These are phyloP conservation scores for Tipula vernalis DNA, from an alignment of 2,888 invertebrate species.

Conservation along the genomic window DNA sequence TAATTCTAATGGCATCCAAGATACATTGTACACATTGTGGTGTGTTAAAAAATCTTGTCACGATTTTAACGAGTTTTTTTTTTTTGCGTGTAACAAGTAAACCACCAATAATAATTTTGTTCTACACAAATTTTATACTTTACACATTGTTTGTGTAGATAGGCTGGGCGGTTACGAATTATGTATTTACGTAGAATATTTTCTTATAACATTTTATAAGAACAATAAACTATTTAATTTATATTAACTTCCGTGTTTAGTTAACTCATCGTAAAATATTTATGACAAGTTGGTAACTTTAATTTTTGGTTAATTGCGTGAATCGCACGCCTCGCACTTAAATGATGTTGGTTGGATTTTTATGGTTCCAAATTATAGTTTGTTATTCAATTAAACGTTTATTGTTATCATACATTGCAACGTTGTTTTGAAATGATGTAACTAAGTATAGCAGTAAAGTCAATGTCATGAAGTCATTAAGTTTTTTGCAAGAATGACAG, in stretches of 20 bases:
- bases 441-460: no score
- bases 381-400: no score
- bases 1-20: neutral
- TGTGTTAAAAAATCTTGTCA: neutral
- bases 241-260: neutral
- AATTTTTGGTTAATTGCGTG: neutral
- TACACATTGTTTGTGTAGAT: neutral
- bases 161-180: neutral
- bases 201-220: neutral
- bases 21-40: neutral
- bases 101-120: neutral
- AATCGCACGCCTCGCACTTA: neutral
- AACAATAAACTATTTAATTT: neutral
- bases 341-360: neutral
- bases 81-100: neutral
- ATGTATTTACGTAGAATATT: neutral
- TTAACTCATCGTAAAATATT: neutral
- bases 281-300: neutral
- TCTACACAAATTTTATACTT: neutral
- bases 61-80: neutral
- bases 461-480: no score
- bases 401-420: no score
- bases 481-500: no score
- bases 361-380: neutral
- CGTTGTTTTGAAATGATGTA: no score